phyloP scores from a whole-genome alignment of 53 echinoderm and acorn worm genomes.

The Paracentrotus lividus region DNA sequence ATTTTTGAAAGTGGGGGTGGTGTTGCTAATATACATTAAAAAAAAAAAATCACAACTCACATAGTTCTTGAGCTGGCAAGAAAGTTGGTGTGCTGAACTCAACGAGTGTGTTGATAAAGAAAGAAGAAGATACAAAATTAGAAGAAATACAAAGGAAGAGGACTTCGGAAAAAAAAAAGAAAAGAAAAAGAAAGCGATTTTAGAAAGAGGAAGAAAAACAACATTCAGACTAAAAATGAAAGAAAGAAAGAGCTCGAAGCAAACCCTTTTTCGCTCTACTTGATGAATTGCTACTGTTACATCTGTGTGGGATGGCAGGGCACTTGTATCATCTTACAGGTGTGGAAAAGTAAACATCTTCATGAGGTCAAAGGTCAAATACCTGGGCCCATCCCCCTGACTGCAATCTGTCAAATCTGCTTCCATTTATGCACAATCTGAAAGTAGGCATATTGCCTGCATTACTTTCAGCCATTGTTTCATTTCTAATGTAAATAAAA shows the following conservation, averaged over 20 bases:
- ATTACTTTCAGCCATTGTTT: background rate
- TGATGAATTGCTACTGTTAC: background rate
- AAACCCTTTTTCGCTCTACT: too few relatives aligned
- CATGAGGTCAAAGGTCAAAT: constrained; percentile 43
- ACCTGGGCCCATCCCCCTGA: background rate
- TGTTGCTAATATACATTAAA: too few relatives aligned
- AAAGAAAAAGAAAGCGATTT: too few relatives aligned
- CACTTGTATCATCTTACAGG: constrained; percentile 42
- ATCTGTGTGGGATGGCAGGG: background rate
- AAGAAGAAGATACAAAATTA: too few relatives aligned
- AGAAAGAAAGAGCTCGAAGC: background rate
- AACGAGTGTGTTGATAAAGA: too few relatives aligned
- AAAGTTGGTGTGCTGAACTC: too few relatives aligned
- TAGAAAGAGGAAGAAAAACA: background rate
- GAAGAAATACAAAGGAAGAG: too few relatives aligned
- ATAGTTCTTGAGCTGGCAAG: too few relatives aligned
- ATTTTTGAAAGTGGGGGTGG: too few relatives aligned
- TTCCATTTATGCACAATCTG: constrained; percentile 2
- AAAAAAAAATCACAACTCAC: too few relatives aligned
- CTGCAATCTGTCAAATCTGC: constrained; percentile 34
- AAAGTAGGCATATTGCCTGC: background rate
- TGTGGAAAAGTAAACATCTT: constrained; percentile 40
- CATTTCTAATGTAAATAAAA: constrained; percentile 30
- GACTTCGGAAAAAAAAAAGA: too few relatives aligned
- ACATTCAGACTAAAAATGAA: background rate